Base-by-base conservation (phyloP, 2,113 vertebrate species). In the Pangasianodon hypophthalmus region DNA sequence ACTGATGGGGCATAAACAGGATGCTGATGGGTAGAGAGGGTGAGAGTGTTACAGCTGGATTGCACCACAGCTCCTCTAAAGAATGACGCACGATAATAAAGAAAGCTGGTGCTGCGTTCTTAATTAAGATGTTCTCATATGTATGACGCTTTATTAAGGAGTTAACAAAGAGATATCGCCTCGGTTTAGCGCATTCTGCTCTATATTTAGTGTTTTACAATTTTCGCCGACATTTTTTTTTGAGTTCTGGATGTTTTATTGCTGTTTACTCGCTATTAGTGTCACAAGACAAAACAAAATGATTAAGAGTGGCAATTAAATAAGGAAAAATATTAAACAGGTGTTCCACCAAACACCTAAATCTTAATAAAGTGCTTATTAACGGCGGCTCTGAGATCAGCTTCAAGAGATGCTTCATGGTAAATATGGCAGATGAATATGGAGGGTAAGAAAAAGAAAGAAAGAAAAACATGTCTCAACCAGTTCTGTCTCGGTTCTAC, bases 1-100 rank as follows among this genome's bases (percentile, higher is more conserved):
- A 48, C 52, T 85, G 62, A 87, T 79, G 88, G 73, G 18, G 69
- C 9, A 56, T 56, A 82, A 82, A 54, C 14, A 6, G 48, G 32
- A 87, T 56, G 32, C n/a, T 37, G 84, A 85, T 6, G 21, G 58
- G 11, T 37, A 54, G 54, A 83, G 18, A 41, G 48, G 14, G 50
- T 56, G n/a, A 82, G 18, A 82, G 50, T 0, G 7, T 32, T 58
- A 41, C 87, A 91, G 62, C 62, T 88, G 87, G 82, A 52, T 58
- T 73, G n/a, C 13, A 77, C 46, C 14, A 54, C 14, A 56, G 29
- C 41, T 73, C 32, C 44, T 82, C 6, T 62, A 44, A 5, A 73
- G 58, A 21, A 19, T 32, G 50, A 44, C 13, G 32, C 32, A 41
- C 4, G 1, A 41, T 60, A 14, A 84, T 26, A 5, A 69, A 58